Percentiles rank a stretch among this genome's conserved stretches.
Evolutionary conservation across 23 tunicate species (phyloP).

Genomic region (Pegea sp.): DNA sequence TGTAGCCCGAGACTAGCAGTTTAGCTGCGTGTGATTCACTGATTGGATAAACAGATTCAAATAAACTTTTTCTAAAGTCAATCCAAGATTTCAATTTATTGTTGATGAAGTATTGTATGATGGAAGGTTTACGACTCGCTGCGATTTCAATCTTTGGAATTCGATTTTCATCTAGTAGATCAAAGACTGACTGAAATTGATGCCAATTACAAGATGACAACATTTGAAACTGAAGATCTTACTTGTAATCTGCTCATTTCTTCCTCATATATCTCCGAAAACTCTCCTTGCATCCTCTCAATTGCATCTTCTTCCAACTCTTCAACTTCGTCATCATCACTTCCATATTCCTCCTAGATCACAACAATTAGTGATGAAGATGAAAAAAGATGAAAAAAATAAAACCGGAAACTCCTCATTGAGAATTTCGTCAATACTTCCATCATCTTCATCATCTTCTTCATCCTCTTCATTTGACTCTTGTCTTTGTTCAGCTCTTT

Average conservation of each 20-base stretch:
- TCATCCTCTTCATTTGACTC: slow-evolving; percentile 40
- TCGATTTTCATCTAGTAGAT: slow-evolving; percentile 63
- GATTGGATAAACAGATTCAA: slow-evolving; percentile 65
- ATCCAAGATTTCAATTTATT: slow-evolving; percentile 30
- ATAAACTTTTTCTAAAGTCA: slow-evolving; percentile 22
- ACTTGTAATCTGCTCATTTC: slow-evolving; percentile 57
- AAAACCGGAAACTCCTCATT: slow-evolving; percentile 53
- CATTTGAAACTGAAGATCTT: too few relatives aligned
- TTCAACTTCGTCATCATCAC: slow-evolving; percentile 71
- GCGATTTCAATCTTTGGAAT: slow-evolving; percentile 61
- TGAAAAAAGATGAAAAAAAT: neutral
- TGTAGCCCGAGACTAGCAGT: slow-evolving; percentile 58
- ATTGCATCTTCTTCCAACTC: slow-evolving; percentile 67
- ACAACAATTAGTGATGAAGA: slow-evolving; percentile 1
- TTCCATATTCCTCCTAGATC: slow-evolving; percentile 57
- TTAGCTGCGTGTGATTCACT: slow-evolving; percentile 31
- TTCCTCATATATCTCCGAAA: slow-evolving; percentile 56
- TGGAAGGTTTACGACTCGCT: slow-evolving; percentile 51
- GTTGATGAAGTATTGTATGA: slow-evolving; percentile 48
- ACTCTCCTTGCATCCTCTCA: slow-evolving; percentile 61
- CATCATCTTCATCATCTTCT: slow-evolving; percentile 74
- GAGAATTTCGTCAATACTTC: slow-evolving; percentile 56
- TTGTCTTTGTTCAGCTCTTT: slow-evolving; percentile 21
- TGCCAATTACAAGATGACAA: neutral
- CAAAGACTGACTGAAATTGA: slow-evolving; percentile 49